Evolutionary conservation across 1,140 invertebrate species (phyloP).

Genomic region (Meteorus sp.): DNA sequence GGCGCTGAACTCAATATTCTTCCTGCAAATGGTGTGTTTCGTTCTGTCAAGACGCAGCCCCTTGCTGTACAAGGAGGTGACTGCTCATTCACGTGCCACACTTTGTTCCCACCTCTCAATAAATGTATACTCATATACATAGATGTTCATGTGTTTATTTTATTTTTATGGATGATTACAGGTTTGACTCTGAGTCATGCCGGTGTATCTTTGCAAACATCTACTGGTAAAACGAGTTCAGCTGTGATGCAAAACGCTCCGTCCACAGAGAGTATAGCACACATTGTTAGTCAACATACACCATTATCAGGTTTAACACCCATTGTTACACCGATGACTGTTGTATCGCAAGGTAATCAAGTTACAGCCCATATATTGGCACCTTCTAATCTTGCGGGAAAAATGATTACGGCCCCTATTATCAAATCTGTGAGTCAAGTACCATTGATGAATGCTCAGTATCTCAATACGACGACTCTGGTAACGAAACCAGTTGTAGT

Average conservation of each 20-base stretch:
- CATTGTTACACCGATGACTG: constrained; percentile 57
- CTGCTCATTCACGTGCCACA: constrained; percentile 7
- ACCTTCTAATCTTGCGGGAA: constrained; percentile 52
- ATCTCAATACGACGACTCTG: constrained; percentile 56
- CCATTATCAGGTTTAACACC: constrained; percentile 54
- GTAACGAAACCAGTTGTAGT: constrained; percentile 59
- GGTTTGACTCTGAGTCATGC: constrained; percentile 55
- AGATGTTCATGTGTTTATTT: too few species aligned
- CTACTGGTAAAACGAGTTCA: constrained; percentile 42
- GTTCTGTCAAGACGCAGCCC: constrained; percentile 46
- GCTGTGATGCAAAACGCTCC: constrained; percentile 50
- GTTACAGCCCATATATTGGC: constrained; percentile 55
- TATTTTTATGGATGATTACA: constrained; percentile 29
- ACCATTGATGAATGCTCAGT: constrained; percentile 58
- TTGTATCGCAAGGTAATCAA: constrained; percentile 58
- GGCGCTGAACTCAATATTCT: constrained; percentile 57
- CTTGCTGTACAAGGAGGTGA: constrained; percentile 50
- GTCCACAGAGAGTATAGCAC: constrained; percentile 55
- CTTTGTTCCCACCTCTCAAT: neutral
- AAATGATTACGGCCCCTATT: constrained; percentile 56
- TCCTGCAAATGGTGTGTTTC: constrained; percentile 54
- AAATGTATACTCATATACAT: too few species aligned
- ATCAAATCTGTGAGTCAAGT: constrained; percentile 56
- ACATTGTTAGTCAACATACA: constrained; percentile 53
- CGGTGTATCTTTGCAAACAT: constrained; percentile 51